Percentiles rank a stretch among this genome's conserved stretches.
These are phyloP conservation scores for Anolis apletophallus DNA, from an alignment of 2,797 vertebrate species.

Conservation along the genomic window DNA sequence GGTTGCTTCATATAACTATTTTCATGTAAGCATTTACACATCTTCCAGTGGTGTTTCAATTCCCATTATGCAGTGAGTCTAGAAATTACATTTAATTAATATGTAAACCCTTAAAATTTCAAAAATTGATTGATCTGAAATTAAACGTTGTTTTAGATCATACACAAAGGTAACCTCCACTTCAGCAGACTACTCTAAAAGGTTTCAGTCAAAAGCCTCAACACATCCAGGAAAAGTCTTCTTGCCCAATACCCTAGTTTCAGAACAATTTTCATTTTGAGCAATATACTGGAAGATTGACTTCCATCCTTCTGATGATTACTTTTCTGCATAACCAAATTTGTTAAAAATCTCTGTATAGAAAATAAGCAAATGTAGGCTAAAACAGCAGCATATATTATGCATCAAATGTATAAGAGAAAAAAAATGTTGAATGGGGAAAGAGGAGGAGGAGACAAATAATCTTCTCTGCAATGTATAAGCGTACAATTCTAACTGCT, in stretches of 20 bases:
- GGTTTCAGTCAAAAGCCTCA: slow-evolving; percentile 42
- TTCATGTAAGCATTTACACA: slow-evolving; percentile 54
- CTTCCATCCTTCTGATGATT: slow-evolving; percentile 71
- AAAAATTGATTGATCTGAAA: slow-evolving; percentile 57
- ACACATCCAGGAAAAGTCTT: slow-evolving; percentile 9
- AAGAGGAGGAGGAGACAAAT: slow-evolving; percentile 10
- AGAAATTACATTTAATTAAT: slow-evolving; percentile 65
- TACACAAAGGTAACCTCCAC: slow-evolving; percentile 21
- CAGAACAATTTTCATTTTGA: slow-evolving; percentile 55
- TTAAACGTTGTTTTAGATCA: slow-evolving; percentile 38
- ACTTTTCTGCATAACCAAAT: slow-evolving; percentile 64
- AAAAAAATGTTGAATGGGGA: slow-evolving; percentile 69
- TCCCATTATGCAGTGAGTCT: slow-evolving; percentile 44
- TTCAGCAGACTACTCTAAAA: slow-evolving; percentile 24
- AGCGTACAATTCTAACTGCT: slow-evolving; percentile 59
- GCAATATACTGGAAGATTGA: slow-evolving; percentile 50
- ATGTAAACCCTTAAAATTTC: slow-evolving; percentile 50
- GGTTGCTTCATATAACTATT: slow-evolving; percentile 53
- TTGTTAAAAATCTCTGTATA: slow-evolving; percentile 67
- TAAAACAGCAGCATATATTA: slow-evolving; percentile 70
- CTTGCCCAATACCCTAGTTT: slow-evolving; percentile 38
- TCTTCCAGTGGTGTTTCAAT: slow-evolving; percentile 56
- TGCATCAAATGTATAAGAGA: slow-evolving; percentile 59
- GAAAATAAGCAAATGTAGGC: slow-evolving; percentile 66
- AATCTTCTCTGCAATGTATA: slow-evolving; percentile 62